A percentile compares a stretch with the other conserved stretches of the same genome.
phyloP scores from a whole-genome alignment of 2,888 invertebrate species.

The Masnerella sp. region DNA sequence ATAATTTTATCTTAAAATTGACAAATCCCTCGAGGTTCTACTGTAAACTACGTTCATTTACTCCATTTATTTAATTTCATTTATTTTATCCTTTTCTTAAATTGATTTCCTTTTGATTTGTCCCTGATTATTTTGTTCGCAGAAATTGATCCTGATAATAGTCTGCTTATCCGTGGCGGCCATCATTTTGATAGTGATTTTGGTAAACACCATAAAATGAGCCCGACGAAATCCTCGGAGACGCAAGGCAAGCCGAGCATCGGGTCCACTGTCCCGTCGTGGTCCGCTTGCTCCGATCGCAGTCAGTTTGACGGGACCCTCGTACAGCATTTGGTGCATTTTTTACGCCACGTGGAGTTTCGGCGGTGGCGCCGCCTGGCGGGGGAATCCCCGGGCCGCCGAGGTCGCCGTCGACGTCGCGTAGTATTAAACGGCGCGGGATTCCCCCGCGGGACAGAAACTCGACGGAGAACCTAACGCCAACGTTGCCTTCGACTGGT shows the following conservation, averaged over 20 bases:
- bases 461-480: background rate
- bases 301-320: too few relatives aligned
- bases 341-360: too few relatives aligned
- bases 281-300: background rate
- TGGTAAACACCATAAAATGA: slow-evolving; percentile 76
- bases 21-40: too few relatives aligned
- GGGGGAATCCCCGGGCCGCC: too few relatives aligned
- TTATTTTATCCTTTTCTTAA: background rate
- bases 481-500: slow-evolving; percentile 22
- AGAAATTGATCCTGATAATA: slow-evolving; percentile 94
- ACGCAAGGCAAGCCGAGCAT: slow-evolving; percentile 4
- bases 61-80: background rate
- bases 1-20: background rate
- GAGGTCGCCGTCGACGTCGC: too few relatives aligned
- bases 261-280: background rate
- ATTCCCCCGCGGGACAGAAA: slow-evolving; percentile 7
- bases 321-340: too few relatives aligned
- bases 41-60: too few relatives aligned
- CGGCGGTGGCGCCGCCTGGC: background rate
- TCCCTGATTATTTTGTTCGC: slow-evolving; percentile 79
- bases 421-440: too few relatives aligned
- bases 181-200: slow-evolving; percentile 87
- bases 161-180: slow-evolving; percentile 89
- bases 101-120: background rate
- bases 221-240: slow-evolving; percentile 54